Evolutionary conservation across 2,888 invertebrate species (phyloP), one percentile per base, ranked within the genome.

Genomic region (Xestia c-nigrum): DNA sequence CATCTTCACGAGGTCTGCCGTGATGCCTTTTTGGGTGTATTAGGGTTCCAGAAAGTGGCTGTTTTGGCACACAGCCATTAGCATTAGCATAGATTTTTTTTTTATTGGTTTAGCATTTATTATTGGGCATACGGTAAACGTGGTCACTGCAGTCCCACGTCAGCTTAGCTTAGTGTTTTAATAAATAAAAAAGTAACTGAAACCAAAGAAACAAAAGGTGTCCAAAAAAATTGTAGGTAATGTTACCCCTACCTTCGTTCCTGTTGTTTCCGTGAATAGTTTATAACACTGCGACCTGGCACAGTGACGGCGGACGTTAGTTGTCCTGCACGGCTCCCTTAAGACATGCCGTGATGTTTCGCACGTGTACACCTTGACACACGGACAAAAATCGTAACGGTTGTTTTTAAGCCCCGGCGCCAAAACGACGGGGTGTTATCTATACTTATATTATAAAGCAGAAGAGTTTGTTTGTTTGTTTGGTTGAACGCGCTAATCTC

Each of bases 251-350:
- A 40, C 43, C n/a, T 40, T 59, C 12, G 31, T 40, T 19, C n/a
- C 46, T n/a, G 68, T 59, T 46, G 55, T 61, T 24, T 6, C 24
- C 10, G 16, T 81, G 73, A 73, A 81, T 81, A 74, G 31, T 81
- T 81, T 63, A 81, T 83, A 52, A 19, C 7, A 7, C 14, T 50
- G 72, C 59, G 64, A 69, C 52, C 59, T 38, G 16, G 24, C 59
- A 7, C n/a, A 40, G 10, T 31, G 47, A 67, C 63, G 46, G 70
- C 31, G 46, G 38, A 69, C 72, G 66, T 72, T 61, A 72, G 70
- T 70, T 68, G 59, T 55, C 6, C 55, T 78, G 31, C 67, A 52
- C 70, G 47, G 73, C 81, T 83, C 84, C 84, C 84, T 52, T 10
- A 59, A 59, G 79, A n/a, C 57, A 47, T 21, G 19, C 9, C 59